phyloP scores from a whole-genome alignment of 1,140 invertebrate genomes.

The Lordiphosa stackelbergi region DNA sequence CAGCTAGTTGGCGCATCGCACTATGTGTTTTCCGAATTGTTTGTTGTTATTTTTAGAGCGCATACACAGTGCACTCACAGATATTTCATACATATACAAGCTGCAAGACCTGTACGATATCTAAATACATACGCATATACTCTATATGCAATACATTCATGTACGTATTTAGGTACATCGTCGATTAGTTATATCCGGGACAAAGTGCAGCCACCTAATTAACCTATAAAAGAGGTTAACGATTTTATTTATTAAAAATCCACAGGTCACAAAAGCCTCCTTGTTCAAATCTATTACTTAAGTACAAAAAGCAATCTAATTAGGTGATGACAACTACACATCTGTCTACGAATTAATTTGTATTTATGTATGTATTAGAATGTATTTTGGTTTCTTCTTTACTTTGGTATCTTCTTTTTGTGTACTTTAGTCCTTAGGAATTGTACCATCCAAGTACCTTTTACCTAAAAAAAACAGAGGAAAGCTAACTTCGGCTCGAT shows the following conservation, averaged over 20 bases:
- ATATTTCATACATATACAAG: slow-evolving; percentile 9
- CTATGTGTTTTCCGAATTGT: slow-evolving; percentile 30
- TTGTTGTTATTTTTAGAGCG: slow-evolving; percentile 11
- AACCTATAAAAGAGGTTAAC: slow-evolving; percentile 2
- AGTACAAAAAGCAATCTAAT: not conserved
- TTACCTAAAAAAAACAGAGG: too few relatives aligned
- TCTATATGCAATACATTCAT: not conserved
- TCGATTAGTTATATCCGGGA: slow-evolving; percentile 1
- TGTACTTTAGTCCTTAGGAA: too few relatives aligned
- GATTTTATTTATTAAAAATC: slow-evolving; percentile 2
- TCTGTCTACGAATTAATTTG: too few relatives aligned
- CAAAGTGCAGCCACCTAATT: not conserved
- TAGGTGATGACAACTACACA: too few relatives aligned
- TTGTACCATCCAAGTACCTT: too few relatives aligned
- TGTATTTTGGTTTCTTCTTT: too few relatives aligned
- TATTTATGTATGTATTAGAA: too few relatives aligned
- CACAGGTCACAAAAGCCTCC: not conserved
- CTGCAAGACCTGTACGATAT: slow-evolving; percentile 3
- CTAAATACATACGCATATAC: slow-evolving; percentile 28
- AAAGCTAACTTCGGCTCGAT: too few relatives aligned
- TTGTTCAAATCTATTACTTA: not conserved
- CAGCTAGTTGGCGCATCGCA: slow-evolving; percentile 47
- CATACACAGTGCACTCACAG: slow-evolving; percentile 22
- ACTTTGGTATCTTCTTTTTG: too few relatives aligned
- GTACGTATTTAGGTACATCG: not conserved